Evolutionary conservation across 2,888 invertebrate genomes (phyloP).

Genomic region (Thymelicus acteon): DNA sequence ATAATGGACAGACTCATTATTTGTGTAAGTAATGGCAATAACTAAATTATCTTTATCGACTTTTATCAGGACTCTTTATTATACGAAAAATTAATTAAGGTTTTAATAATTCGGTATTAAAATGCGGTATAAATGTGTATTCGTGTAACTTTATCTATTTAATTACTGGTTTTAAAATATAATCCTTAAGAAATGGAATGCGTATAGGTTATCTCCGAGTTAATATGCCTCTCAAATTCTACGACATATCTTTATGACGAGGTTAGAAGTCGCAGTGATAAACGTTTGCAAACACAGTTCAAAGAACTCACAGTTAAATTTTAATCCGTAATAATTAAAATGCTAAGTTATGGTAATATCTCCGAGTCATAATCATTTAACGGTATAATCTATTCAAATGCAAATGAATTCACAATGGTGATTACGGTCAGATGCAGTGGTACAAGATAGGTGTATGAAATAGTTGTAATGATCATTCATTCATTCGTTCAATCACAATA

Average conservation of each 20-base stretch:
- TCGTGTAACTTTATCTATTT: no score
- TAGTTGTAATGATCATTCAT: background rate
- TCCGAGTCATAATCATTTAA: constrained; percentile 26
- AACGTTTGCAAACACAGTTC: constrained; percentile 32
- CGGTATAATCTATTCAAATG: constrained; percentile 31
- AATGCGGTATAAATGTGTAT: no score
- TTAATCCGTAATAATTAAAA: constrained; percentile 32
- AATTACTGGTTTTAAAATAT: no score
- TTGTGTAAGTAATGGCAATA: no score
- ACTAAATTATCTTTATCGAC: no score
- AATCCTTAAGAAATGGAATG: constrained; percentile 5
- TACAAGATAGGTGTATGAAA: background rate
- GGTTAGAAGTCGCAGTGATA: constrained; percentile 30
- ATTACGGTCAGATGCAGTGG: constrained; percentile 20
- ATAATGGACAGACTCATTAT: no score
- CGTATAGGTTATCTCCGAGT: constrained; percentile 14
- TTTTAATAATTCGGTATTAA: no score
- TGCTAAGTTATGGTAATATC: constrained; percentile 29
- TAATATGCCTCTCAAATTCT: constrained; percentile 26
- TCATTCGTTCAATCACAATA: no score
- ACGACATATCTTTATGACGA: constrained; percentile 14
- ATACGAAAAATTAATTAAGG: no score
- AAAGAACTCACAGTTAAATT: constrained; percentile 20
- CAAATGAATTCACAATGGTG: constrained; percentile 26
- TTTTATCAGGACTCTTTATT: no score